These are phyloP conservation scores for Zhengitettix transpicula DNA, from an alignment of 2,888 invertebrate species.

Conservation along the genomic window DNA sequence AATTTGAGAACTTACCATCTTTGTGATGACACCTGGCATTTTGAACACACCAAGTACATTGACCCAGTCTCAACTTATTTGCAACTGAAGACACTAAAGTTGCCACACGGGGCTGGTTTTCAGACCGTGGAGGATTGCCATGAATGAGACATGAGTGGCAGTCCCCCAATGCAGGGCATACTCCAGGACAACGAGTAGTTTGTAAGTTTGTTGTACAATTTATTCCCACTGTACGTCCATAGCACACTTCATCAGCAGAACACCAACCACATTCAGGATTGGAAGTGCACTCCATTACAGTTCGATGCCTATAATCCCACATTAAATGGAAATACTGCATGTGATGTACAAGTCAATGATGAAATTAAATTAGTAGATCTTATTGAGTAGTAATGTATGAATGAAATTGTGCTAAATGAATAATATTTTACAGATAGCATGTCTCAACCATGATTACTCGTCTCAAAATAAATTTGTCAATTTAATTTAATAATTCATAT, in stretches of 20 bases:
- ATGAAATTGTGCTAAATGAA: no score
- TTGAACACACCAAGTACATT: slow-evolving; percentile 88
- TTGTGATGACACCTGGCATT: slow-evolving; percentile 79
- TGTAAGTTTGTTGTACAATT: slow-evolving; percentile 83
- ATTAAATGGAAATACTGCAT: no score
- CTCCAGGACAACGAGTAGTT: slow-evolving; percentile 72
- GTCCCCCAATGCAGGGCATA: slow-evolving; percentile 75
- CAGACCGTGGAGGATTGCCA: slow-evolving; percentile 38
- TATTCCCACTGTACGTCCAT: slow-evolving; percentile 69
- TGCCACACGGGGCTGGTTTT: slow-evolving; percentile 20
- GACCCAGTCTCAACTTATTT: slow-evolving; percentile 57
- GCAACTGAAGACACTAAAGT: slow-evolving; percentile 40
- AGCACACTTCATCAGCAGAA: slow-evolving; percentile 63
- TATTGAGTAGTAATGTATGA: no score
- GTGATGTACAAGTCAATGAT: no score
- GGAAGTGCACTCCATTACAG: slow-evolving; percentile 63
- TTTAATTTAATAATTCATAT: no score
- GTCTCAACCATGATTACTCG: no score
- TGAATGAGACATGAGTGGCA: slow-evolving; percentile 83
- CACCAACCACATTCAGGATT: slow-evolving; percentile 95
- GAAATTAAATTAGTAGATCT: no score
- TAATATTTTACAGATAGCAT: no score
- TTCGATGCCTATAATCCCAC: slow-evolving; percentile 40
- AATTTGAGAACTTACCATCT: slow-evolving; percentile 37
- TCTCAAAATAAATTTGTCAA: no score